A percentile compares a stretch with the other conserved stretches of the same genome.
phyloP scores from a whole-genome alignment of 2,113 vertebrate genomes.

The Ciconia boyciana region DNA sequence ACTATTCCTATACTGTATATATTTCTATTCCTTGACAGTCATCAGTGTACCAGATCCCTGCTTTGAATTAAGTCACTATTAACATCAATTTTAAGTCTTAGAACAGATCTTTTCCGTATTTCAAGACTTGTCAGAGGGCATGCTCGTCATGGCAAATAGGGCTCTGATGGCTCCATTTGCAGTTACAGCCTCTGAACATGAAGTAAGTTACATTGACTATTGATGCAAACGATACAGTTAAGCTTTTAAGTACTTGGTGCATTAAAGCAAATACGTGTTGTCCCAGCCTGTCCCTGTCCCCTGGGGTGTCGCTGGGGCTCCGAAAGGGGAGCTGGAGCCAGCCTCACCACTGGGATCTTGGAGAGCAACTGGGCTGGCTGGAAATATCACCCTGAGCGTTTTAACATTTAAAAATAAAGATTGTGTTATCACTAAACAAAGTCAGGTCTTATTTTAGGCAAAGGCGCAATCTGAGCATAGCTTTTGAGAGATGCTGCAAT shows the following conservation, averaged over 20 bases:
- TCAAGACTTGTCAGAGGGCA: neutral
- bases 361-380: neutral
- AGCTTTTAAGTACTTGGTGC: neutral
- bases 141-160: neutral
- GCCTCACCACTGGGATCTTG: neutral
- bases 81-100: neutral
- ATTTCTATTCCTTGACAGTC: neutral
- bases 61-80: neutral
- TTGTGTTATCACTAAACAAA: neutral
- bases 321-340: neutral
- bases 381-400: neutral
- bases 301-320: neutral
- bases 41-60: neutral
- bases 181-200: neutral
- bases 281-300: neutral
- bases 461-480: neutral
- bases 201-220: neutral
- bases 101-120: neutral
- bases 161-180: neutral
- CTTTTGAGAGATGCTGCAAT: neutral
- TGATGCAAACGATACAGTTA: neutral
- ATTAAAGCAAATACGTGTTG: neutral
- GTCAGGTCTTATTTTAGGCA: neutral
- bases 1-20: neutral
- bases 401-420: neutral